Percentiles rank a stretch among this genome's conserved stretches.
phyloP scores from a whole-genome alignment of 2,113 vertebrate genomes.

The human region DNA sequence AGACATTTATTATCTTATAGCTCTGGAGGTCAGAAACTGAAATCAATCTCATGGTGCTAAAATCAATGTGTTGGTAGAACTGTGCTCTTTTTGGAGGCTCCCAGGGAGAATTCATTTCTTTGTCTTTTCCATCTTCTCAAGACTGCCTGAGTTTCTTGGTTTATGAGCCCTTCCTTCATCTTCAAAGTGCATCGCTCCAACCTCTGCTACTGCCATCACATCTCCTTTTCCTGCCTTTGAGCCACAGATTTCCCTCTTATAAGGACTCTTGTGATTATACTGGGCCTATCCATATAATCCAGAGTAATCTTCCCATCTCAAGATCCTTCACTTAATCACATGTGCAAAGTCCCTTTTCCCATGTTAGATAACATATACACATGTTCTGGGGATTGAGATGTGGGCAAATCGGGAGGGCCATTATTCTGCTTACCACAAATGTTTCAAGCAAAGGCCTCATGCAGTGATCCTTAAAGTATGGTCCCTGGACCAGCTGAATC shows the following conservation, averaged over 20 bases:
- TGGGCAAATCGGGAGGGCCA: not conserved
- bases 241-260: not conserved
- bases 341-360: not conserved
- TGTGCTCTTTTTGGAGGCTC: not conserved
- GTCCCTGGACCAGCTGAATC: not conserved
- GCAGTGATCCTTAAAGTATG: not conserved
- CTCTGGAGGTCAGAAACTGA: conserved; percentile 2
- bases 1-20: not conserved
- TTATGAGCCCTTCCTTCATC: not conserved
- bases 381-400: not conserved
- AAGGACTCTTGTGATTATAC: not conserved
- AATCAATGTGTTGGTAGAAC: not conserved
- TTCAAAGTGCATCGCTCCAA: not conserved
- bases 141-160: not conserved
- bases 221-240: not conserved
- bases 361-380: not conserved
- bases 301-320: not conserved
- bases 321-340: not conserved
- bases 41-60: not conserved
- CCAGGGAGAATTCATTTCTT: not conserved
- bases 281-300: not conserved
- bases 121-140: not conserved
- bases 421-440: not conserved
- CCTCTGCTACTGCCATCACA: not conserved
- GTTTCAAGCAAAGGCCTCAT: not conserved